phyloP scores from a whole-genome alignment of 53 echinoderm and acorn worm genomes.

The Hippasteria phrygiana region DNA sequence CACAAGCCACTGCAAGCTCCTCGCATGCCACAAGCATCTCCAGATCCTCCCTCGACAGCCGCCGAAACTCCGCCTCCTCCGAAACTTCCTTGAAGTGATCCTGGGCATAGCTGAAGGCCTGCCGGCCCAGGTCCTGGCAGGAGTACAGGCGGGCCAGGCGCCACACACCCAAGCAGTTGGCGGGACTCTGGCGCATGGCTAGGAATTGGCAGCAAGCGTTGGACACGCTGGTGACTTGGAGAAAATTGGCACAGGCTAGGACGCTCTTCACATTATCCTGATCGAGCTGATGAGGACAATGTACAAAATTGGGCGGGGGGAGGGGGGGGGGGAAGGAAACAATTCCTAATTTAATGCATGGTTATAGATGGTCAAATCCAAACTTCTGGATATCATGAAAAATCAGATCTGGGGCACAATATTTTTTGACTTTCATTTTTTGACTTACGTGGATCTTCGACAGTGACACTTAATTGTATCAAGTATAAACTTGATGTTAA shows the following conservation, averaged over 20 bases:
- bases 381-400: too few relatives aligned
- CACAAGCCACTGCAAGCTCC: conserved; percentile 42
- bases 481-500: too few relatives aligned
- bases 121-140: conserved; percentile 47
- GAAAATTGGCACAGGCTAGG: conserved; percentile 55
- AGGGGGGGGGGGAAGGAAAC: not conserved
- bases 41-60: conserved; percentile 31
- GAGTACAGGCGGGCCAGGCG: conserved; percentile 54
- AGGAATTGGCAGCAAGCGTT: conserved; percentile 62
- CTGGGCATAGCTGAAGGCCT: conserved; percentile 35
- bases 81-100: conserved; percentile 64
- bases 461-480: too few relatives aligned
- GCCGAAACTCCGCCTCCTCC: conserved; percentile 50
- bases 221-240: conserved; percentile 59
- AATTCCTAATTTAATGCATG: too few relatives aligned
- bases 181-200: conserved; percentile 27
- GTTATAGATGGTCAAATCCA: too few relatives aligned
- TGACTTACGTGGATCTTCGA: too few relatives aligned
- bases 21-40: conserved; percentile 39
- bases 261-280: conserved; percentile 55
- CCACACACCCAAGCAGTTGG: conserved; percentile 65
- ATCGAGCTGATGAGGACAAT: conserved; percentile 31
- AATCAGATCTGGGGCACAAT: too few relatives aligned
- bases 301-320: not conserved
- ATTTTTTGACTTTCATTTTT: too few relatives aligned